Conservation (phyloP, 2,888 invertebrate genomes). For the Cenopis cana region DNA sequence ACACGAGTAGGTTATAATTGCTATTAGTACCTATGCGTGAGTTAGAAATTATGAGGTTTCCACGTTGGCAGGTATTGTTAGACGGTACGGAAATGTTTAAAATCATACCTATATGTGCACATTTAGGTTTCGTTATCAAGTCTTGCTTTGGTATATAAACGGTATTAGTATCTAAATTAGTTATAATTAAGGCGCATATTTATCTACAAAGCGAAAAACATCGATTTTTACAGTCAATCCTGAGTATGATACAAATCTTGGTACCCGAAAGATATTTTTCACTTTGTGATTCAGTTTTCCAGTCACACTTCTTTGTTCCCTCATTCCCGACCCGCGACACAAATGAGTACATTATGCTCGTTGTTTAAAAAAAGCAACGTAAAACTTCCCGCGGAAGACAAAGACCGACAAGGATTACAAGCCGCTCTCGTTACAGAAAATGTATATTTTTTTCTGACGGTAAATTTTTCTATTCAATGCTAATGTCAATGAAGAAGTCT, state of each 20-base stretch:
- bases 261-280: background rate
- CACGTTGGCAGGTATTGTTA: background rate
- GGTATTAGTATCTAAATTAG: too few species aligned
- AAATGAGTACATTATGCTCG: constrained; percentile 16
- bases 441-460: background rate
- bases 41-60: background rate
- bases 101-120: too few species aligned
- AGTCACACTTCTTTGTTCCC: constrained; percentile 5
- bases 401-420: constrained; percentile 10
- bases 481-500: constrained; percentile 9
- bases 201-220: too few species aligned
- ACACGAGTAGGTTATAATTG: background rate
- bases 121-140: too few species aligned
- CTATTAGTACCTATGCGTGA: background rate
- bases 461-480: constrained; percentile 10
- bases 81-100: background rate
- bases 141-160: too few species aligned
- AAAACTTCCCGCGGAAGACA: constrained; percentile 6
- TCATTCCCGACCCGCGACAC: constrained; percentile 7
- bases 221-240: too few species aligned
- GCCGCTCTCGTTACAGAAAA: constrained; percentile 18
- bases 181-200: too few species aligned
- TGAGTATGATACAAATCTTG: too few species aligned
- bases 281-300: background rate
- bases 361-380: constrained; percentile 5